These are phyloP conservation scores for Paguma larvata DNA, from an alignment of 2,797 vertebrate species.

Conservation along the genomic window DNA sequence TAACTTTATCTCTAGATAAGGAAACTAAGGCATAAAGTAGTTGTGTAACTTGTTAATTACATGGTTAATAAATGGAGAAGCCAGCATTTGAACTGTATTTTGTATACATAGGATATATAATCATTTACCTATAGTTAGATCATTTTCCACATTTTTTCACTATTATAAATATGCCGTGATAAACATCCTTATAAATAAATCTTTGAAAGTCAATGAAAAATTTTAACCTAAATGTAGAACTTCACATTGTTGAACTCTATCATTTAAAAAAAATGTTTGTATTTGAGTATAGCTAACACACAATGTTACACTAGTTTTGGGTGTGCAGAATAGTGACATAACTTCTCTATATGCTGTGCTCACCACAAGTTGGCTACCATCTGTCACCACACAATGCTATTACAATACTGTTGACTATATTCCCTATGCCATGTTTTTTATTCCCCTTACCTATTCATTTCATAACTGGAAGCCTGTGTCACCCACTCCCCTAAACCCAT, in stretches of 20 bases:
- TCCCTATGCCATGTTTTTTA: neutral
- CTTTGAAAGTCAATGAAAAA: constrained; percentile 1
- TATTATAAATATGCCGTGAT: neutral
- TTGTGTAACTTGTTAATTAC: neutral
- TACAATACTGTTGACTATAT: neutral
- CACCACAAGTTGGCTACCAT: neutral
- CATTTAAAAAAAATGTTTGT: neutral
- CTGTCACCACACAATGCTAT: neutral
- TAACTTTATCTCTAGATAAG: neutral
- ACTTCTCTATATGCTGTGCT: neutral
- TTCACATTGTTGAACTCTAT: neutral
- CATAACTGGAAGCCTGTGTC: neutral
- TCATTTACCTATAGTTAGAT: neutral
- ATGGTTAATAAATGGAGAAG: neutral
- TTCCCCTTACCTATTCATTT: neutral
- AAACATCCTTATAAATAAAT: neutral
- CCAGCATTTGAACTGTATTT: neutral
- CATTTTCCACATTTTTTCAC: neutral
- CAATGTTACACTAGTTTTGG: neutral
- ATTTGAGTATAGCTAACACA: neutral
- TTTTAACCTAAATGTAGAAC: neutral
- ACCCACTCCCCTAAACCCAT: neutral
- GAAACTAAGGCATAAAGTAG: neutral
- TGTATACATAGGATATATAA: neutral
- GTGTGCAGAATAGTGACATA: neutral